Base-by-base conservation (phyloP, 2,797 vertebrate genomes). In the Neomorphus geoffroyi region DNA sequence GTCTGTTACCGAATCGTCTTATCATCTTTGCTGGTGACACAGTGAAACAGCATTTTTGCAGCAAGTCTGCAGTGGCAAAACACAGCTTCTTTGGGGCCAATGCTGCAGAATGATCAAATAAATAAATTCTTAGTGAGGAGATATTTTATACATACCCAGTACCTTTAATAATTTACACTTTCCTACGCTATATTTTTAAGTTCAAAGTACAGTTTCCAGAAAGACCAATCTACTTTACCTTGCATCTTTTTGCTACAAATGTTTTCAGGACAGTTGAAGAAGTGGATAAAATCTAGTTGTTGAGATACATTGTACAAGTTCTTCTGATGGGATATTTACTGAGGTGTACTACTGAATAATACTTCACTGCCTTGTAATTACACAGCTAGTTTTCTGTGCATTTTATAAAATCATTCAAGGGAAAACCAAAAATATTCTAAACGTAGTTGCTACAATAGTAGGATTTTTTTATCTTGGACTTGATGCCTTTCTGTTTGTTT, bases 21-120 rank as follows among this genome's bases (percentile, higher is more conserved):
- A 0, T 65, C 7, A 14, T 21, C 24, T 9, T 0, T 0, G 0
- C 24, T 61, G 35, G n/a, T 69, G 46, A 30, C 35, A 28, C 9
- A 58, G 7, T 9, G 33, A 71, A 80, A 51, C 32, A 30, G 24
- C 15, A 6, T 80, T 88, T 74, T 50, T 92, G 57, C 51, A 60
- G 10, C 27, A 53, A 33, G 23, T 51, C 37, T 88, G 51, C 51
- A 30, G 46, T 75, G n/a, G 21, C 78, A 77, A 46, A 86, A 69
- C 8, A 7, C 10, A 35, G 18, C 62, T 69, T 74, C 58, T 86
- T 69, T 66, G 80, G 37, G 62, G 27, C 18, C 61, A 19, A 10
- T 75, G 60, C 43, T 80, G 39, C 41, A 66, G 71, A 85, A 61
- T 32, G 57, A 64, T 80, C 37, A 78, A 80, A 78, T 75, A 70